Conservation (phyloP, 2,113 vertebrate genomes). For the Anser cygnoides region DNA sequence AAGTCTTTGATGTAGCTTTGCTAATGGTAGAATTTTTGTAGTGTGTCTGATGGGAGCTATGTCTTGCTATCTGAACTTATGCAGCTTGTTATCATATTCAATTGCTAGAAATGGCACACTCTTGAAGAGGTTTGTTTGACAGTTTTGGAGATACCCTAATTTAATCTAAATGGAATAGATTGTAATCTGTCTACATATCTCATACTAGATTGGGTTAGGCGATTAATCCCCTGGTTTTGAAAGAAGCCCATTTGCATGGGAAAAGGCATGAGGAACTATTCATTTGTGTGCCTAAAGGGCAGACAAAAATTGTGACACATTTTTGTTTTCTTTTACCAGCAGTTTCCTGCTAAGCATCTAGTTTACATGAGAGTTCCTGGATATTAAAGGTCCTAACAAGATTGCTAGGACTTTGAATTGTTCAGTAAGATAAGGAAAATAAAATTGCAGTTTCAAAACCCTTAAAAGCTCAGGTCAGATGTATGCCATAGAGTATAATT, state of each 20-base stretch:
- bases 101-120: neutral
- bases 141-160: neutral
- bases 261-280: neutral
- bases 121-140: neutral
- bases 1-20: neutral
- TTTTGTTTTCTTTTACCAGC: neutral
- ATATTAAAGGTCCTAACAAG: neutral
- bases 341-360: neutral
- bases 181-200: neutral
- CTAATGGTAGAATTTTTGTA: neutral
- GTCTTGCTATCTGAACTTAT: neutral
- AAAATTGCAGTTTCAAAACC: neutral
- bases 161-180: neutral
- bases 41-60: neutral
- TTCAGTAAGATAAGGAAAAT: neutral
- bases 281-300: neutral
- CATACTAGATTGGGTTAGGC: neutral
- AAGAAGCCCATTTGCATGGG: neutral
- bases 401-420: neutral
- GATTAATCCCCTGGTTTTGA: neutral
- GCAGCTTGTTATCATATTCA: neutral
- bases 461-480: neutral
- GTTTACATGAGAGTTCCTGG: neutral
- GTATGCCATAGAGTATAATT: constrained; percentile 18
- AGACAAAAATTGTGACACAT: neutral